Conservation (phyloP, 2,113 vertebrate species). For the Carlito syrichta region DNA sequence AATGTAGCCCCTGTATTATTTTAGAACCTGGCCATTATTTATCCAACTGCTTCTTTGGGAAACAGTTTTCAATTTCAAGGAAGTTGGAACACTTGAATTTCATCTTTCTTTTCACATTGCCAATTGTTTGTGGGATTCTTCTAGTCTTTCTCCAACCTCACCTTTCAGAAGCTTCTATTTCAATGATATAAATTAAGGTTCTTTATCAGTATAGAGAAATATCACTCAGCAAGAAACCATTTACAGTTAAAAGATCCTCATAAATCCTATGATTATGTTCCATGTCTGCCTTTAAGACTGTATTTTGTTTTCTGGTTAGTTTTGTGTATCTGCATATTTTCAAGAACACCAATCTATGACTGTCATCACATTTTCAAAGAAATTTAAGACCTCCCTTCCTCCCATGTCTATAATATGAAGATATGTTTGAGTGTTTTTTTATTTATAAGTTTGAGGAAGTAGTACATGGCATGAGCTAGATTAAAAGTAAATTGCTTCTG, state of each 20-base stretch:
- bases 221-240: background rate
- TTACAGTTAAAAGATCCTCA: background rate
- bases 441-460: background rate
- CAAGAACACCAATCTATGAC: background rate
- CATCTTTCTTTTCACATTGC: background rate
- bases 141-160: background rate
- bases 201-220: background rate
- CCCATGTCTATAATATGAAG: background rate
- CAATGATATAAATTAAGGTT: background rate
- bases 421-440: no score
- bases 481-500: background rate
- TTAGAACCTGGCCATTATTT: conserved; percentile 21
- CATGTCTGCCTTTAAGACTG: background rate
- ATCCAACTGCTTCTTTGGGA: background rate
- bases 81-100: conserved; percentile 9
- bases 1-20: conserved; percentile 10
- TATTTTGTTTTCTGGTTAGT: background rate
- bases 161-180: background rate
- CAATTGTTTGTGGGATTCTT: background rate
- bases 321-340: background rate
- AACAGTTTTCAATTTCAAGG: conserved; percentile 12
- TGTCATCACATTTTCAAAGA: background rate
- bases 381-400: background rate
- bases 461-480: background rate
- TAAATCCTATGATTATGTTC: background rate